Base-by-base conservation (phyloP, 2,113 vertebrate genomes). In the Mesembrinibis cayennensis region DNA sequence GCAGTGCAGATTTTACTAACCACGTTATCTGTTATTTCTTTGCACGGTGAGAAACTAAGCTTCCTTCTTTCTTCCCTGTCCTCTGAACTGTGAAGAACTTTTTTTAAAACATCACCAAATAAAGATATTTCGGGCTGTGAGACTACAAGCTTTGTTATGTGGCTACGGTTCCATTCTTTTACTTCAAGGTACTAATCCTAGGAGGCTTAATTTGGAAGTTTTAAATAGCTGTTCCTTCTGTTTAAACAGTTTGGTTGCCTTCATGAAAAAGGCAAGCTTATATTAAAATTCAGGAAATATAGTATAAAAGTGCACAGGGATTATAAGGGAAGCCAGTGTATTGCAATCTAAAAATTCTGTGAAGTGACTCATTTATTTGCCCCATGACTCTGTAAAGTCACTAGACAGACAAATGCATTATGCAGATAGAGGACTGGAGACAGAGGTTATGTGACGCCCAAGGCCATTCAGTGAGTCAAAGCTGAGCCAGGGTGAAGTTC, bases 381-480 rank as follows among this genome's bases (percentile, higher is more conserved):
- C 56, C 62, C 55, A 21, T 89, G 87, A 69, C 74, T 82, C 66
- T 82, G 78, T 92, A 56, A 94, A 93, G 93, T 87, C 96, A 91
- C 53, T 65, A 38, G 45, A 47, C 4, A 95, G 94, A 88, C 88
- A 93, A 94, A 82, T 42, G 47, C 87, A 95, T 95, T 97, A 91
- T 95, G 84, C 87, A 87, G 89, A 79, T 6, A 25, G 89, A 82
- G 90, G 81, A 53, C 80, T 40, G 61, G 91, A 93, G 91, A 85
- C 91, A 95, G 97, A 97, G 93, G 94, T 96, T 96, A 96, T 97
- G 89, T 89, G 93, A 77, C 86, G 97, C 93, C 95, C 91, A 90
- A 89, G 93, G 96, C 96, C 89, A 95, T 96, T 65, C 91, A 97
- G 50, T 88, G 87, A 94, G 91, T 94, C 91, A 94, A 87, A 94